Percentiles rank a stretch among this genome's conserved stretches.
phyloP scores from a whole-genome alignment of 2,888 invertebrate genomes.

The Eilema griseolum region DNA sequence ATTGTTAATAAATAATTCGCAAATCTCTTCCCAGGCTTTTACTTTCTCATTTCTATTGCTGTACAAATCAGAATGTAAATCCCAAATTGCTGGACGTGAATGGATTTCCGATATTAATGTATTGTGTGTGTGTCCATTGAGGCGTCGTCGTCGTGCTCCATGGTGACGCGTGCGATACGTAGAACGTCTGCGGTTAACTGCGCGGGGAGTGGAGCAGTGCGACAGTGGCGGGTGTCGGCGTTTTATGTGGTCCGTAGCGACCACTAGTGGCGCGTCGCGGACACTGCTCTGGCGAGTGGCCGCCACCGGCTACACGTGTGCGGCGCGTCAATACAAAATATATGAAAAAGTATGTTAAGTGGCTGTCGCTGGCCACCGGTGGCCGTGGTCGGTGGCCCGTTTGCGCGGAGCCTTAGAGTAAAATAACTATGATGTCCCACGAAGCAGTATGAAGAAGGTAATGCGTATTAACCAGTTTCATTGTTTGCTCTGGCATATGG shows the following conservation, averaged over 20 bases:
- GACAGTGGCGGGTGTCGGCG: constrained; percentile 26
- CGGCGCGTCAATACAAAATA: constrained; percentile 20
- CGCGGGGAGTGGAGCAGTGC: constrained; percentile 19
- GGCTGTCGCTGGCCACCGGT: neutral
- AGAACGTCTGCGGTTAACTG: constrained; percentile 21
- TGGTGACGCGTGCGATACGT: constrained; percentile 12
- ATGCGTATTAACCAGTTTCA: no score
- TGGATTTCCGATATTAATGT: no score
- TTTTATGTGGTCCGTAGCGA: constrained; percentile 24
- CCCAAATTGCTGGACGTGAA: no score
- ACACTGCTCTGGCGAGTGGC: constrained; percentile 27
- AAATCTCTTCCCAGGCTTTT: no score
- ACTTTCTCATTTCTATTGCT: no score
- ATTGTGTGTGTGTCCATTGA: neutral
- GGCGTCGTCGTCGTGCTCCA: neutral
- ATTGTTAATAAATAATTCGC: no score
- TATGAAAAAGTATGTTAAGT: no score
- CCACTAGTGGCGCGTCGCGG: constrained; percentile 28
- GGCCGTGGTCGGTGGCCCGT: neutral
- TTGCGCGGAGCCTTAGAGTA: no score
- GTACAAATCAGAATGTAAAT: no score
- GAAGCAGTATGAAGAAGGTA: no score
- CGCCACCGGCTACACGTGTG: constrained; percentile 26
- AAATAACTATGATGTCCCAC: no score
- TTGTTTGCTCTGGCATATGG: no score